These are phyloP conservation scores for Napeogenes inachia DNA, from an alignment of 2,888 invertebrate species.

Conservation along the genomic window DNA sequence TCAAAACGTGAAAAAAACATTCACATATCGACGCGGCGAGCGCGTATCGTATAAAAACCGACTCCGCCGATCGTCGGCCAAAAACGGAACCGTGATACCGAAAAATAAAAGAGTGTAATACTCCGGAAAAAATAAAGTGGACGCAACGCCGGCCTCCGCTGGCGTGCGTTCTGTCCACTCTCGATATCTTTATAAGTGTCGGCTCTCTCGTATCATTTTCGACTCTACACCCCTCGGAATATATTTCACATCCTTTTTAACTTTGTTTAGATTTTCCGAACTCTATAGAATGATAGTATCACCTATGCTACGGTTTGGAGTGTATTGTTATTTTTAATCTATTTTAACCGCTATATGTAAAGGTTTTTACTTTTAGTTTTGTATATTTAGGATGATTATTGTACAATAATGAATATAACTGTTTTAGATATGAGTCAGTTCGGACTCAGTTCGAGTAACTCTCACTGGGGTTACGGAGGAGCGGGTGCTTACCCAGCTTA, in stretches of 20 bases:
- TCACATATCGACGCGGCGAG: constrained; percentile 64
- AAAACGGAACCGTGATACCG: constrained; percentile 76
- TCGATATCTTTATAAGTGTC: constrained; percentile 62
- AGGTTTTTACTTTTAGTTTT: no score
- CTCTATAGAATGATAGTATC: constrained; percentile 2
- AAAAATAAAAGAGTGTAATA: constrained; percentile 74
- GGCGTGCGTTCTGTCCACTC: constrained; percentile 44
- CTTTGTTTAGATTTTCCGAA: constrained; percentile 16
- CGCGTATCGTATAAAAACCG: constrained; percentile 72
- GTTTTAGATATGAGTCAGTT: constrained; percentile 89
- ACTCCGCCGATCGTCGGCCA: constrained; percentile 70
- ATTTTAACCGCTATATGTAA: not conserved
- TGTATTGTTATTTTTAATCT: constrained; percentile 7
- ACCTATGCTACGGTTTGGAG: not conserved
- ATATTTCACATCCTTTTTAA: constrained; percentile 19
- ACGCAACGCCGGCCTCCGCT: constrained; percentile 44
- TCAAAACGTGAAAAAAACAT: constrained; percentile 64
- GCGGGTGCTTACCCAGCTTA: constrained; percentile 92
- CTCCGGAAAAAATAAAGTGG: constrained; percentile 69
- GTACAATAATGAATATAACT: not conserved
- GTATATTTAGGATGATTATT: no score
- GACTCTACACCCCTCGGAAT: constrained; percentile 27
- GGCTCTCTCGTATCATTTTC: constrained; percentile 33
- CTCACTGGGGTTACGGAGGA: constrained; percentile 92
- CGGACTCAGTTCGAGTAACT: constrained; percentile 88